Evolutionary conservation across 1,140 invertebrate species (phyloP).

Genomic region (Drosophila seguyi): DNA sequence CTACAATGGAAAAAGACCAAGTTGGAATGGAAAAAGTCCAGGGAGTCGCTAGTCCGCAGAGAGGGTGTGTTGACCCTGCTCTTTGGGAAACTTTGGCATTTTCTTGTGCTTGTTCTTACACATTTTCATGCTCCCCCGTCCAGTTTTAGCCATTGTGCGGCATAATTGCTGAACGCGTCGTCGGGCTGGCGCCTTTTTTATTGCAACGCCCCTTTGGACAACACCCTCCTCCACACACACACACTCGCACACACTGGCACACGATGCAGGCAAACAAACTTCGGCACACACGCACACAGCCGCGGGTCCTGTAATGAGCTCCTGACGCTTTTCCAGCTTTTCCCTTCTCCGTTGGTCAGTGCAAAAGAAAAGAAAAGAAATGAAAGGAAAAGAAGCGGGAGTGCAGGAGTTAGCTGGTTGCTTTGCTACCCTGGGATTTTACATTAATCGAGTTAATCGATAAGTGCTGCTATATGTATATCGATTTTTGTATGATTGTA

Average conservation of each 20-base stretch:
- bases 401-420: neutral
- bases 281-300: slow-evolving; percentile 56
- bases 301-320: slow-evolving; percentile 63
- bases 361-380: neutral
- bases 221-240: slow-evolving; percentile 9
- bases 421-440: neutral
- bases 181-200: slow-evolving; percentile 74
- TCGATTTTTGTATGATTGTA: neutral
- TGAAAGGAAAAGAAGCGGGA: neutral
- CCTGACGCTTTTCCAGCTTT: slow-evolving; percentile 24
- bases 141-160: slow-evolving; percentile 53
- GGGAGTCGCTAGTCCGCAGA: slow-evolving; percentile 52
- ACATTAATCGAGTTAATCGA: neutral
- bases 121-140: slow-evolving; percentile 34
- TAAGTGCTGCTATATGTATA: neutral
- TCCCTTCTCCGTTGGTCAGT: slow-evolving; percentile 30
- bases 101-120: slow-evolving; percentile 37
- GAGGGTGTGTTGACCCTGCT: slow-evolving; percentile 59
- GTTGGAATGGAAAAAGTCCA: slow-evolving; percentile 9
- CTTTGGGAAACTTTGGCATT: slow-evolving; percentile 45
- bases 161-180: slow-evolving; percentile 76
- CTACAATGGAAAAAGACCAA: slow-evolving; percentile 27
- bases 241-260: slow-evolving; percentile 3
- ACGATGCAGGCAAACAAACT: slow-evolving; percentile 54
- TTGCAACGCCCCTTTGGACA: slow-evolving; percentile 58